Conservation (phyloP, 2,797 vertebrate species). For the Muscicapa comitata region DNA sequence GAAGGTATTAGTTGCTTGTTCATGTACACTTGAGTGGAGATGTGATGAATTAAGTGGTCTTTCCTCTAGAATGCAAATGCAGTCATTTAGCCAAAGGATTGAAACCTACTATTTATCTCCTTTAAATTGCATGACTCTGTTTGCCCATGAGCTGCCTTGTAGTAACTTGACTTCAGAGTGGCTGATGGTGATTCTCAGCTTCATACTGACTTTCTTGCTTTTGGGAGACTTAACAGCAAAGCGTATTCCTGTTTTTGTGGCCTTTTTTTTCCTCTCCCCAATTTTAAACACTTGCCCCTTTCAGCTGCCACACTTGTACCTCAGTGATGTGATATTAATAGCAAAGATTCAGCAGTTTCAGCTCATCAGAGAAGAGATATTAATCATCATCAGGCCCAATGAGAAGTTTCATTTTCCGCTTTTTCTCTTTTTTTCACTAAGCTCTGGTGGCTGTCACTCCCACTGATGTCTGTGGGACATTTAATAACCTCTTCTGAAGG, state of each 20-base stretch:
- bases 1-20: constrained; percentile 15
- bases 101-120: background rate
- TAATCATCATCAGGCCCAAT: constrained; percentile 70
- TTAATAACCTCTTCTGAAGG: constrained; percentile 39
- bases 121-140: background rate
- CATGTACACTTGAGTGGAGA: background rate
- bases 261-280: background rate
- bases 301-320: constrained; percentile 11
- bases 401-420: constrained; percentile 65
- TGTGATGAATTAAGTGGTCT: constrained; percentile 12
- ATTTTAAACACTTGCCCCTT: background rate
- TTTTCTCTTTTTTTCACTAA: background rate
- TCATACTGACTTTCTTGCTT: background rate
- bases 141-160: background rate
- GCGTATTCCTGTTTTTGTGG: background rate
- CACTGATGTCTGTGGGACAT: background rate
- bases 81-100: background rate
- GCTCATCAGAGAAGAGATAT: constrained; percentile 63
- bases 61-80: background rate
- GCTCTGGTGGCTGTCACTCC: background rate
- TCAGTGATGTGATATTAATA: constrained; percentile 64
- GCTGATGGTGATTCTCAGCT: background rate
- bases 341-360: constrained; percentile 58
- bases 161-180: background rate
- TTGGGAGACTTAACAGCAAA: background rate